Percentiles rank a stretch among this genome's conserved stretches.
phyloP scores from a whole-genome alignment of 2,797 vertebrate genomes.

The Phyllotis vaccarum region DNA sequence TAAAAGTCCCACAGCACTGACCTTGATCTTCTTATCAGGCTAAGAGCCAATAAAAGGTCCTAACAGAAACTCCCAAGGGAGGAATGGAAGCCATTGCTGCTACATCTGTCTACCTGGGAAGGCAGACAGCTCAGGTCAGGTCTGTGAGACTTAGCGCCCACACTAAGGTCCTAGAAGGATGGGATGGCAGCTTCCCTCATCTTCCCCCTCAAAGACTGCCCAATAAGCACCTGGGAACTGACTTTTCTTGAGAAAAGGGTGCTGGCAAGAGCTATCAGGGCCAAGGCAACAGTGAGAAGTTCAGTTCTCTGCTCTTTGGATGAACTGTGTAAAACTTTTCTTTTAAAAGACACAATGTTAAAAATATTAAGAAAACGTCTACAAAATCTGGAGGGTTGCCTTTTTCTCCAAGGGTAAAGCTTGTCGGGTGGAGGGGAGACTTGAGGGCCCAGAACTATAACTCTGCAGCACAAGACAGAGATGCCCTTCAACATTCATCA shows the following conservation, averaged over 20 bases:
- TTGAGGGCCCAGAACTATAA: conserved; percentile 80
- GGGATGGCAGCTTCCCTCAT: conserved; percentile 76
- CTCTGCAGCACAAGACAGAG: conserved; percentile 81
- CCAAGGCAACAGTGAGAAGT: conserved; percentile 83
- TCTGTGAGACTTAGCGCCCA: conserved; percentile 68
- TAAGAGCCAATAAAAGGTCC: conserved; percentile 48
- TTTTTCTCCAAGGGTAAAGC: conserved; percentile 78
- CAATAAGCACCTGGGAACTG: conserved; percentile 83
- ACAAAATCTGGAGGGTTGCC: conserved; percentile 83
- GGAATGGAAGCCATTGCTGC: conserved; percentile 45
- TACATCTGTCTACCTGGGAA: conserved; percentile 53
- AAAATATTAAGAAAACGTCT: conserved; percentile 86
- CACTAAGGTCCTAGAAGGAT: conserved; percentile 68
- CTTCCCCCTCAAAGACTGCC: conserved; percentile 82
- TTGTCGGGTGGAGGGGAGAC: conserved; percentile 73
- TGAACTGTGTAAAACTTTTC: conserved; percentile 86
- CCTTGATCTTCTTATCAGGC: conserved; percentile 79
- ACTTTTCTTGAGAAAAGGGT: conserved; percentile 84
- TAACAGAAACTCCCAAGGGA: conserved; percentile 57
- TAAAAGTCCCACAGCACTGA: conserved; percentile 77
- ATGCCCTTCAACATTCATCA: conserved; percentile 77
- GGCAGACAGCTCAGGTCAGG: conserved; percentile 72
- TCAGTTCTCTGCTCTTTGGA: conserved; percentile 87
- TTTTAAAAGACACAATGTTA: conserved; percentile 87
- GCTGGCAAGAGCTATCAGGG: conserved; percentile 87